Conservation (phyloP, 2,113 vertebrate species). For the Columba janthina region DNA sequence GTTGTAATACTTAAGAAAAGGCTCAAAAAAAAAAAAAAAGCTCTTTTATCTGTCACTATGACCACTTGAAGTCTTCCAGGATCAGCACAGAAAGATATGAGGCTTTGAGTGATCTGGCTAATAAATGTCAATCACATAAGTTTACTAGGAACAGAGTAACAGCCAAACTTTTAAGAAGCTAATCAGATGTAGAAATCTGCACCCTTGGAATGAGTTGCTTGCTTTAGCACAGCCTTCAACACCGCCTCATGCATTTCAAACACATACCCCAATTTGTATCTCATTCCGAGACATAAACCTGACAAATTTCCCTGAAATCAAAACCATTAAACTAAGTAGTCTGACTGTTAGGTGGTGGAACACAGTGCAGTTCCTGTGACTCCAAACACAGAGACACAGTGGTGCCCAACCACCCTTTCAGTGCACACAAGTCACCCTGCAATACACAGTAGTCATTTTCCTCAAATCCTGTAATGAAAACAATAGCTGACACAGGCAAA, state of each 20-base stretch:
- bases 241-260: not conserved
- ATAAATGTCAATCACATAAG: not conserved
- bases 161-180: slow-evolving; percentile 35
- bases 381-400: not conserved
- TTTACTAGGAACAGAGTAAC: not conserved
- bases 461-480: not conserved
- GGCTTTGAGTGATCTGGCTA: not conserved
- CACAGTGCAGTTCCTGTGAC: not conserved
- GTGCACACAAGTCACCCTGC: not conserved
- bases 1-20: not conserved
- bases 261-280: accelerated
- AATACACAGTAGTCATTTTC: not conserved
- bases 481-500: not conserved
- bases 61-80: slow-evolving; percentile 24
- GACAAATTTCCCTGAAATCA: not conserved
- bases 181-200: not conserved
- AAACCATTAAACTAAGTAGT: not conserved
- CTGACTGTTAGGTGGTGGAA: not conserved
- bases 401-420: not conserved
- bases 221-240: not conserved
- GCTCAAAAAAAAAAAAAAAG: not conserved
- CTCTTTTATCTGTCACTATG: not conserved
- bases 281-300: not conserved
- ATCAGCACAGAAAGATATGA: not conserved
- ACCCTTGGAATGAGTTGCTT: not conserved